Evolutionary conservation across 2,888 invertebrate genomes (phyloP).

Genomic region (Oscheius onirici): DNA sequence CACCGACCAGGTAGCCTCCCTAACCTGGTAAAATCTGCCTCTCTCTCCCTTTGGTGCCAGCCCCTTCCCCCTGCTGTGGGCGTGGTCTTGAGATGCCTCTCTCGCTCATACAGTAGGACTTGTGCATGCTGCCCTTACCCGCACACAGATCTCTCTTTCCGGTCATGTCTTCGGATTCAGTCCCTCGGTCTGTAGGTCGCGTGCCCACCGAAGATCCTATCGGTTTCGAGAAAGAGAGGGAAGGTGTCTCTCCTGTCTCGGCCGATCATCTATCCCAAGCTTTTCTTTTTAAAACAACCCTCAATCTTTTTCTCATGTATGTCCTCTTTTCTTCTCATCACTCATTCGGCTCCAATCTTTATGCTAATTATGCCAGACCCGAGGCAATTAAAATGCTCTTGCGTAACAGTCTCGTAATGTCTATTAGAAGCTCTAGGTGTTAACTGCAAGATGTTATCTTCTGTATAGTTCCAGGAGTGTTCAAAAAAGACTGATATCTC

Average conservation of each 20-base stretch:
- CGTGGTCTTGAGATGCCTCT: constrained; percentile 3
- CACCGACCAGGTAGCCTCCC: too few species aligned
- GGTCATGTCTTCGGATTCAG: neutral
- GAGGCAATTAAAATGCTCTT: constrained; percentile 2
- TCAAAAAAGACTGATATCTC: constrained; percentile 2
- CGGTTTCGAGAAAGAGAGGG: neutral
- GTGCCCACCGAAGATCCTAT: constrained; percentile 17
- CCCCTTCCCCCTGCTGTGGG: constrained; percentile 1
- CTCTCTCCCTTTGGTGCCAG: constrained; percentile 11
- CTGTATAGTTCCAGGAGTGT: neutral
- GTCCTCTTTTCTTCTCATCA: constrained; percentile 17
- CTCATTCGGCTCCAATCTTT: constrained; percentile 18
- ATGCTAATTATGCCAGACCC: constrained; percentile 11
- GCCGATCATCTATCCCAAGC: neutral
- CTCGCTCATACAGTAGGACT: constrained; percentile 18
- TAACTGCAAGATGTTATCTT: neutral
- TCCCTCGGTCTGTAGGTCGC: constrained; percentile 11
- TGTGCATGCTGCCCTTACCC: constrained; percentile 4
- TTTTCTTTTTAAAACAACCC: neutral
- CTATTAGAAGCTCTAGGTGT: neutral
- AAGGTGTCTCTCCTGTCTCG: constrained; percentile 6
- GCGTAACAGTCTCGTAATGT: neutral
- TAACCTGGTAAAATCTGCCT: neutral
- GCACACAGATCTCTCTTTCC: constrained; percentile 3
- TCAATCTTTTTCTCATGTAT: neutral